Base-by-base conservation (phyloP, 2,888 invertebrate species). In the Augiades crinisus region DNA sequence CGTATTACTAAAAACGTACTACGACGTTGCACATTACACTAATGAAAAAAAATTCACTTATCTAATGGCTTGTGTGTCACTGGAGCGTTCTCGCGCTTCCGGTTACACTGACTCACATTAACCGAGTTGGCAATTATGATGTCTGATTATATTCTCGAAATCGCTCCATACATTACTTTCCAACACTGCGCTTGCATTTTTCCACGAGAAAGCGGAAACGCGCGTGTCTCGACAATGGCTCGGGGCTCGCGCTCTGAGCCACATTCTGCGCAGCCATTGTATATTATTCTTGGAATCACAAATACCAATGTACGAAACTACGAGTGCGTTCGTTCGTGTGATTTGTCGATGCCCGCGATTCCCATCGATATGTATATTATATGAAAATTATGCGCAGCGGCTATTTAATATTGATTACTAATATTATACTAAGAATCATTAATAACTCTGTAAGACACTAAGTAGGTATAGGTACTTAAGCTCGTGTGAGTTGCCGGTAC, bases 121-220 rank as follows among this genome's bases (percentile, higher is more conserved):
- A 54, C 47, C 44, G 56, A 57, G 58, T 56, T 54, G 56, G 55
- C 55, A 59, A 62, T 61, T 62, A 61, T 59, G 55, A 62, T 61
- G 58, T 56, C 54, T 64, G 64, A 61, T 62, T 61, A 58, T 62
- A 59, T 70, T 69, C 67, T 67, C 62, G 67, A 61, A 65, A 69
- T 64, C 62, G 58, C 58, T 58, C 57, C 59, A 62, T 63, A 63
- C 68, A 74, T 78, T 80, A 78, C 85, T 87, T 86, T 86, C 85
- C 83, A 84, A 79, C 72, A 70, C 76, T 73, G 76, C 72, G 84
- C 77, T 71, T 81, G 81, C 85, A 84, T 87, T 87, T 87, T 87
- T 88, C 78, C 84, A 78, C 85, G 87, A 78, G 87, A 89, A 88
- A 88, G 88, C 88, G 87, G 87, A 88, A 88, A 86, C 81, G 75